Conservation (phyloP, 2,888 invertebrate genomes). For the Dione vanillae region DNA sequence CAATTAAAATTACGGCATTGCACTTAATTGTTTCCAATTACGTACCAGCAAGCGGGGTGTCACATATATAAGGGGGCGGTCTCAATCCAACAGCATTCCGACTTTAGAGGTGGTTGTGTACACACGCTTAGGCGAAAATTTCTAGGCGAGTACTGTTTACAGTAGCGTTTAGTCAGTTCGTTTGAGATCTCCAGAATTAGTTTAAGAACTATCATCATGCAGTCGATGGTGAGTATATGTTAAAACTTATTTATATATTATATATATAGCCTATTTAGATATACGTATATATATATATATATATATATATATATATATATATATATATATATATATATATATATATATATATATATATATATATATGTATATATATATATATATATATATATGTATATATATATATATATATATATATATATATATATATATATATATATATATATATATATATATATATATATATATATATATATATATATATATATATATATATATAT, state of each 20-base stretch:
- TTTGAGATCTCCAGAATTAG: slow-evolving; percentile 80
- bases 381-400: background rate
- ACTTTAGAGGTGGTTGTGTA: slow-evolving; percentile 70
- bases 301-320: background rate
- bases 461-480: background rate
- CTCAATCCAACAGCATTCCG: slow-evolving; percentile 73
- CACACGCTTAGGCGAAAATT: slow-evolving; percentile 82
- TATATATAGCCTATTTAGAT: slow-evolving; percentile 15
- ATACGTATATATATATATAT: slow-evolving; percentile 22
- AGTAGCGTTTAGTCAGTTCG: slow-evolving; percentile 83
- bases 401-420: slow-evolving; percentile 44
- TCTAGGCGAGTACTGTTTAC: slow-evolving; percentile 80
- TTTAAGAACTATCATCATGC: slow-evolving; percentile 78
- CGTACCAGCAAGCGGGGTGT: slow-evolving; percentile 71
- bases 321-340: background rate
- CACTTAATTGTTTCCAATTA: slow-evolving; percentile 84
- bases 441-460: slow-evolving; percentile 15
- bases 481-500: slow-evolving; percentile 31
- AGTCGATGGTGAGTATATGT: slow-evolving; percentile 77
- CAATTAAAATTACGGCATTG: slow-evolving; percentile 77
- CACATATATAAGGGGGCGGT: slow-evolving; percentile 77
- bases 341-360: slow-evolving; percentile 26
- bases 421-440: slow-evolving; percentile 18
- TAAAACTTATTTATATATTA: slow-evolving; percentile 44
- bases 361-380: slow-evolving; percentile 7